A percentile compares a stretch with the other conserved stretches of the same genome.
These are phyloP conservation scores for Plebejus anna DNA, from an alignment of 2,888 invertebrate species.

Conservation along the genomic window DNA sequence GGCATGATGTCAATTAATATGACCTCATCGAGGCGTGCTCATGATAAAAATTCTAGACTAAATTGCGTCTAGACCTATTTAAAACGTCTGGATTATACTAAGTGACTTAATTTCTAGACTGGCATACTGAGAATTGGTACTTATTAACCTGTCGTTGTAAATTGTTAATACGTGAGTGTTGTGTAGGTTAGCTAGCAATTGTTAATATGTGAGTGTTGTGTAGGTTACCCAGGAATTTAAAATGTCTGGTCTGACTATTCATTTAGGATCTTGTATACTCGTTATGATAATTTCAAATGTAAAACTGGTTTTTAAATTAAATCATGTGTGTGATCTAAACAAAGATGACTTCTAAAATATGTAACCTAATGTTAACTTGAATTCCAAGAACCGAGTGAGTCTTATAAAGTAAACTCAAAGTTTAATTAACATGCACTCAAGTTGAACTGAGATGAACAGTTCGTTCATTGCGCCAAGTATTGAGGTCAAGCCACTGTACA, in stretches of 20 bases:
- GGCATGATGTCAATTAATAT: constrained; percentile 23
- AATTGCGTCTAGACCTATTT: neutral
- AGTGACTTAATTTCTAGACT: neutral
- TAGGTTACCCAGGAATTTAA: too few species aligned
- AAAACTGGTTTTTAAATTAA: neutral
- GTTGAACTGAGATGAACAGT: neutral
- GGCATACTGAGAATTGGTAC: neutral
- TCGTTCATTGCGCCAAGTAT: constrained; percentile 8
- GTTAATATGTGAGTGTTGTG: neutral
- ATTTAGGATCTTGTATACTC: neutral
- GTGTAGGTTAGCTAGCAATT: too few species aligned
- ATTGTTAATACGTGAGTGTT: too few species aligned
- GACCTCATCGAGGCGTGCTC: constrained; percentile 24
- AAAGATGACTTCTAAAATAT: neutral
- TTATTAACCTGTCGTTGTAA: neutral
- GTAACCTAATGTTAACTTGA: neutral
- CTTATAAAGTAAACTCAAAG: neutral
- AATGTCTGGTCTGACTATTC: neutral
- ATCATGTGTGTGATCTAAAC: neutral
- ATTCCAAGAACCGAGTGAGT: neutral
- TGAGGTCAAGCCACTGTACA: constrained; percentile 7
- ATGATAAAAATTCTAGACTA: constrained; percentile 7
- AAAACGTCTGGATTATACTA: neutral
- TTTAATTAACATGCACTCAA: neutral
- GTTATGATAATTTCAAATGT: neutral